These are phyloP conservation scores for Gnathonemus longibarbis DNA, from an alignment of 2,113 vertebrate genomes.

Conservation along the genomic window DNA sequence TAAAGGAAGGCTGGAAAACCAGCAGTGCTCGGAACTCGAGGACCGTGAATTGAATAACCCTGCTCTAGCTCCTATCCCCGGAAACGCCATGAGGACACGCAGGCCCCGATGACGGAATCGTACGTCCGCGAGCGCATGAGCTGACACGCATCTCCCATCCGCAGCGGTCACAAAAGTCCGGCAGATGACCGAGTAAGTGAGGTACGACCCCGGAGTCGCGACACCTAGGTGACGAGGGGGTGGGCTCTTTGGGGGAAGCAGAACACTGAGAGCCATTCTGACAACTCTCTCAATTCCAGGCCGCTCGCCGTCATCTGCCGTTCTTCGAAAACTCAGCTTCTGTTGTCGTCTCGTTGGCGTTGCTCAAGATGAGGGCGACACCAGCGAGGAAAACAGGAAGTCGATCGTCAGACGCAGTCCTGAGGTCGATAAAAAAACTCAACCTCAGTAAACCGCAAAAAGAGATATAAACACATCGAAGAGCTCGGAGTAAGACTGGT, in stretches of 20 bases:
- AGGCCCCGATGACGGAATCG: background rate
- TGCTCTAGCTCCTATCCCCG: background rate
- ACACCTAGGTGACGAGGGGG: background rate
- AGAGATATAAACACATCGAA: background rate
- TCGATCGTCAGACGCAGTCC: constrained; percentile 11
- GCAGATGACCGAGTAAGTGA: background rate
- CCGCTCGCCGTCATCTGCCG: background rate
- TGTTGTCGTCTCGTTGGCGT: constrained; percentile 7
- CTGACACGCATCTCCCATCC: background rate
- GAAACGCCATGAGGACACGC: background rate
- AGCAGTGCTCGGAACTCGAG: no score
- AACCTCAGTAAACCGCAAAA: constrained; percentile 11
- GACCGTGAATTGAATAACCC: no score
- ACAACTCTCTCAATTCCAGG: background rate
- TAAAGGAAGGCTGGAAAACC: no score
- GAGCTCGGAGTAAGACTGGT: background rate
- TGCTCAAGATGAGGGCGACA: background rate
- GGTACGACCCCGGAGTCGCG: background rate
- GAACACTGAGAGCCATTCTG: background rate
- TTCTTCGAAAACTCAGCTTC: constrained; percentile 20
- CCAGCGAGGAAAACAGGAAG: constrained; percentile 32
- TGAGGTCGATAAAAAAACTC: background rate
- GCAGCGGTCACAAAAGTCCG: background rate
- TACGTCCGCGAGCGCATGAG: no score
- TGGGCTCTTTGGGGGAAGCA: background rate